Percentiles rank a stretch among this genome's conserved stretches.
These are phyloP conservation scores for Chrysolina haemoptera DNA, from an alignment of 2,888 invertebrate species.

Conservation along the genomic window DNA sequence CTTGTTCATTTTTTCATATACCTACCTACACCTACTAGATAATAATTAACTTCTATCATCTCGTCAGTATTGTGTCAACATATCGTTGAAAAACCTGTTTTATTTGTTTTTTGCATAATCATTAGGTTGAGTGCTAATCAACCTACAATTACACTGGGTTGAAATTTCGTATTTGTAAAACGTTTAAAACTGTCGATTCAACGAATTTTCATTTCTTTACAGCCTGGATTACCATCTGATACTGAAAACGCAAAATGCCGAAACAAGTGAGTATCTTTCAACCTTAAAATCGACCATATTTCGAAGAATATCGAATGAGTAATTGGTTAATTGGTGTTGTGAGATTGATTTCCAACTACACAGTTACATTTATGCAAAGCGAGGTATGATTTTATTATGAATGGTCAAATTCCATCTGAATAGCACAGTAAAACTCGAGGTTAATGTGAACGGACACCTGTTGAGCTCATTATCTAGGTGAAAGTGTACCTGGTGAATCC, in stretches of 20 bases:
- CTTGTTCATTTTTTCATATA: too few relatives aligned
- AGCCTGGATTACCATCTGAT: constrained; percentile 29
- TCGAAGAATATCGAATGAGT: neutral
- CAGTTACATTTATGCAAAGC: neutral
- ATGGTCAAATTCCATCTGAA: constrained; percentile 15
- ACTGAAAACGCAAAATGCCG: constrained; percentile 66
- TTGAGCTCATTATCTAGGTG: constrained; percentile 42
- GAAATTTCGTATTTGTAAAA: neutral
- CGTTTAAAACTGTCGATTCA: neutral
- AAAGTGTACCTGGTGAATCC: constrained; percentile 12
- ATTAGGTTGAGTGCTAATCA: neutral
- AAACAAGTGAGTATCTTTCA: constrained; percentile 59
- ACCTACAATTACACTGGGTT: neutral
- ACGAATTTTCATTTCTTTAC: neutral
- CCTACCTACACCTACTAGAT: neutral
- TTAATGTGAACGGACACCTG: constrained; percentile 35
- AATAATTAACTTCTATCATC: neutral
- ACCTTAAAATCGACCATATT: neutral
- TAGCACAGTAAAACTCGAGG: constrained; percentile 9
- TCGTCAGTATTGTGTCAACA: neutral
- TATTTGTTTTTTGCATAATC: neutral
- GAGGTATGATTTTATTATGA: constrained; percentile 6
- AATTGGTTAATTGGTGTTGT: neutral
- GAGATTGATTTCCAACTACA: neutral
- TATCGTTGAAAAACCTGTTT: neutral